phyloP scores from a whole-genome alignment of 2,888 invertebrate species.

The Rhagophthalmus giganteus region DNA sequence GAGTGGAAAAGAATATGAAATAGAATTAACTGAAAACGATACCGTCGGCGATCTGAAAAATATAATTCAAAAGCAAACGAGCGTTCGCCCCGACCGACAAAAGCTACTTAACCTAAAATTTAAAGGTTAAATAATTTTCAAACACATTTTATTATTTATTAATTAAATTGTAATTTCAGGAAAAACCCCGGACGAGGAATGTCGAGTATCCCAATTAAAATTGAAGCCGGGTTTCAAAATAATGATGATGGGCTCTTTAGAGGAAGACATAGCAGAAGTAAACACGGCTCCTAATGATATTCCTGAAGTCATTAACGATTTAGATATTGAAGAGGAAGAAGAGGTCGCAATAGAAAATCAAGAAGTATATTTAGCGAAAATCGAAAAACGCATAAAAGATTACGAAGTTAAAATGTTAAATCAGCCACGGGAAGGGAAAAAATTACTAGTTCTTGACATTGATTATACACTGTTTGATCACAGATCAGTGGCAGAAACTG shows the following conservation, averaged over 20 bases:
- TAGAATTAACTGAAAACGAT: slow-evolving; percentile 76
- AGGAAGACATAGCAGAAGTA: slow-evolving; percentile 86
- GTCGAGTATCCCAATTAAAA: slow-evolving; percentile 72
- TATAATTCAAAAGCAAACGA: slow-evolving; percentile 83
- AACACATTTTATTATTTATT: no score
- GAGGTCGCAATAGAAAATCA: slow-evolving; percentile 71
- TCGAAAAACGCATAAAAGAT: slow-evolving; percentile 79
- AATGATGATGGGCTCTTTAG: slow-evolving; percentile 96
- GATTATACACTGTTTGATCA: slow-evolving; percentile 97
- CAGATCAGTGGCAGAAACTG: slow-evolving; percentile 86
- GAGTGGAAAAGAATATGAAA: slow-evolving; percentile 87
- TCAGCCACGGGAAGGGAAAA: slow-evolving; percentile 81
- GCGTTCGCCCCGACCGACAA: slow-evolving; percentile 90
- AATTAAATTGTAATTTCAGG: slow-evolving; percentile 60
- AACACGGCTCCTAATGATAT: slow-evolving; percentile 78
- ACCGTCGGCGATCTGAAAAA: slow-evolving; percentile 83
- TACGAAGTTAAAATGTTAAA: slow-evolving; percentile 83
- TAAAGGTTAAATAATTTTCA: slow-evolving; percentile 75
- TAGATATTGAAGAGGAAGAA: slow-evolving; percentile 89
- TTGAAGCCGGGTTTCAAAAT: slow-evolving; percentile 87
- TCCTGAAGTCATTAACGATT: slow-evolving; percentile 87
- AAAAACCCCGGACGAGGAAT: slow-evolving; percentile 80
- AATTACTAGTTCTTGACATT: slow-evolving; percentile 90
- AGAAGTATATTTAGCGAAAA: slow-evolving; percentile 75
- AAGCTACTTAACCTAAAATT: slow-evolving; percentile 90